Percentiles rank a stretch among this genome's conserved stretches.
phyloP scores from a whole-genome alignment of 37 sponge, comb jelly and placozoan species.

The Ianthella basta region DNA sequence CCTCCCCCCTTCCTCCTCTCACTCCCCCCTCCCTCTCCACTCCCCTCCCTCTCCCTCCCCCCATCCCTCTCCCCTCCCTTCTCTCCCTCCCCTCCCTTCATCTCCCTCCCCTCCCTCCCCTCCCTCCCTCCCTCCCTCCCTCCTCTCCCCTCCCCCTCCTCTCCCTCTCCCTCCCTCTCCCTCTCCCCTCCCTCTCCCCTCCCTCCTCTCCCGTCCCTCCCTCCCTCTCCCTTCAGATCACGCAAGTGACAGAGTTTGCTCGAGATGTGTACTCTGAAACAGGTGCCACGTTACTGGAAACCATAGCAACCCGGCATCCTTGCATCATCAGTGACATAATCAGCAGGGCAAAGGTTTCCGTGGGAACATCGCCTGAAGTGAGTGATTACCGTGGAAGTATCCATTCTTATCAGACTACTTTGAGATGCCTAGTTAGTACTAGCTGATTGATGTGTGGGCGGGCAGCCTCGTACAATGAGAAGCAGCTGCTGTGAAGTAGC shows the following conservation, averaged over 20 bases:
- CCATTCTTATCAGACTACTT: no score
- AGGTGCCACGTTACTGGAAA: conserved; percentile 61
- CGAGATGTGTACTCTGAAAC: conserved; percentile 79
- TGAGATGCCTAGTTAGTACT: no score
- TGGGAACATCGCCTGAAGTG: conserved; percentile 65
- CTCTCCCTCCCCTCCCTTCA: not conserved
- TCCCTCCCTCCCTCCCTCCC: not conserved
- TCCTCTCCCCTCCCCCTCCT: not conserved
- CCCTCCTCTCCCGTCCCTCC: not conserved
- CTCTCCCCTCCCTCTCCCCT: not conserved
- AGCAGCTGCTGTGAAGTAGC: no score
- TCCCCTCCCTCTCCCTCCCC: not conserved
- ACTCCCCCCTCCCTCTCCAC: not conserved
- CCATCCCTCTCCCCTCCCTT: not conserved
- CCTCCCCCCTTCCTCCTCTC: not conserved
- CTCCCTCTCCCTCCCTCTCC: not conserved
- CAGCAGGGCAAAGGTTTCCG: conserved; percentile 28
- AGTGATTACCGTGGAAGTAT: not conserved
- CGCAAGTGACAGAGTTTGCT: conserved; percentile 75
- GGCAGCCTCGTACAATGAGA: no score
- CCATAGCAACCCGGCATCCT: conserved; percentile 81
- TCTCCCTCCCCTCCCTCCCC: not conserved
- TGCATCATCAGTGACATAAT: conserved; percentile 66
- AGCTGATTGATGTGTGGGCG: no score
- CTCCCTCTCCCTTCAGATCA: conserved; percentile 13